Evolutionary conservation across 2,888 invertebrate species (phyloP).

Genomic region (Euphydryas editha): DNA sequence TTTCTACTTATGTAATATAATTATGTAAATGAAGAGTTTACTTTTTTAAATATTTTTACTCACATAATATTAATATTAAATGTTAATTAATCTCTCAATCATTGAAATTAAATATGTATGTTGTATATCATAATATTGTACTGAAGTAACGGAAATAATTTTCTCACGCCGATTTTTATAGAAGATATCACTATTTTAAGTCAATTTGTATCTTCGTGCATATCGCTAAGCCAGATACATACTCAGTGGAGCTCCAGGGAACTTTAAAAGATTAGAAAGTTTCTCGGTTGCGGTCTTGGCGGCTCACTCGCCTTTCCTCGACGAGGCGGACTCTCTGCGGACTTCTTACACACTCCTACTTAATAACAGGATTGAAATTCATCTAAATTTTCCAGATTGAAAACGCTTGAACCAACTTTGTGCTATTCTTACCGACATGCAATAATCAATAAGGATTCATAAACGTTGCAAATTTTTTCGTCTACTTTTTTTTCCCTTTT

Average conservation of each 20-base stretch:
- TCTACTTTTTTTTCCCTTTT: no score
- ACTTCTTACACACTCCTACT: slow-evolving; percentile 4
- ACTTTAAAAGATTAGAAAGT: slow-evolving; percentile 14
- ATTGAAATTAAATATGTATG: not conserved
- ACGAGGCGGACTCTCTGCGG: slow-evolving; percentile 4
- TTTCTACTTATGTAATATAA: no score
- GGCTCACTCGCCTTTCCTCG: slow-evolving; percentile 2
- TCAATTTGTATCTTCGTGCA: slow-evolving; percentile 10
- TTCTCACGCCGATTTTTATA: not conserved
- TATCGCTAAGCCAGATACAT: slow-evolving; percentile 8
- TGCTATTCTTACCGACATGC: no score
- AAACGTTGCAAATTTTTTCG: no score
- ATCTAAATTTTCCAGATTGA: not conserved
- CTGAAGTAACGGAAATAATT: not conserved
- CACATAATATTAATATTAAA: no score
- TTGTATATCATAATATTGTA: not conserved
- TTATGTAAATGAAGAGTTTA: no score
- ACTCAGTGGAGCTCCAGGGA: slow-evolving; percentile 5
- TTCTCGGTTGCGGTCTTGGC: slow-evolving; percentile 9
- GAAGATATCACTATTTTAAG: slow-evolving; percentile 2
- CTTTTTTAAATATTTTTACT: no score
- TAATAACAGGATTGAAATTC: not conserved
- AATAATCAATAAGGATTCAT: no score
- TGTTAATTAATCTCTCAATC: no score
- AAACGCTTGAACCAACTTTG: no score